phyloP scores from a whole-genome alignment of 2,113 vertebrate species.

The Phycodurus eques region DNA sequence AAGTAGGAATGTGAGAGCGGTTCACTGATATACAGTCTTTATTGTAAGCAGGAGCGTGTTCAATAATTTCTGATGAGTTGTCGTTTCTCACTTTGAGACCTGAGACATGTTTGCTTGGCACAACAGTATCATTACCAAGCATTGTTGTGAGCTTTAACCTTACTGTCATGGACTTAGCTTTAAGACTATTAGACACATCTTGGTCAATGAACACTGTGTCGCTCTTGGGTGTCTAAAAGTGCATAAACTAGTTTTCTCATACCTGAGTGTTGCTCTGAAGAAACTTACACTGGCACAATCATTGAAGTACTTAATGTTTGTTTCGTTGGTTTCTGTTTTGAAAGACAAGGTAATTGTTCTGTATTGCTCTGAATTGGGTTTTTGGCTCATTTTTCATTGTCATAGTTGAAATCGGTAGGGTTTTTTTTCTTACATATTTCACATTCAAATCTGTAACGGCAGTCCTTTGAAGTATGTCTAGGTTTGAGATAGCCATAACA shows the following conservation, averaged over 20 bases:
- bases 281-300: neutral
- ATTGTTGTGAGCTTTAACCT: neutral
- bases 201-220: neutral
- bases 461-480: conserved; percentile 1
- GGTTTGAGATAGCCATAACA: conserved; percentile 15
- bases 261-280: neutral
- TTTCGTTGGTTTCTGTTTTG: neutral
- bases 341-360: conserved; percentile 6
- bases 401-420: neutral
- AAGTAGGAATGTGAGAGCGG: neutral
- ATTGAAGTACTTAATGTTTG: neutral
- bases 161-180: neutral
- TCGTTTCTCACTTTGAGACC: neutral
- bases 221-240: neutral
- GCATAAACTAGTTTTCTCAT: neutral
- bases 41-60: neutral
- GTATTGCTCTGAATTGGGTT: neutral
- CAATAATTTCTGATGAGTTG: neutral
- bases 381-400: neutral
- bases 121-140: neutral
- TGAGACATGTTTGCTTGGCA: neutral
- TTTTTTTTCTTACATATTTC: conserved; percentile 5
- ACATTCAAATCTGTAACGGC: neutral
- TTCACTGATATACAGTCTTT: neutral
- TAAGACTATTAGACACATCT: neutral